Percentiles rank a stretch among this genome's conserved stretches.
These are phyloP conservation scores for Gandaritis pyraliata DNA, from an alignment of 2,888 invertebrate genomes.

Conservation along the genomic window DNA sequence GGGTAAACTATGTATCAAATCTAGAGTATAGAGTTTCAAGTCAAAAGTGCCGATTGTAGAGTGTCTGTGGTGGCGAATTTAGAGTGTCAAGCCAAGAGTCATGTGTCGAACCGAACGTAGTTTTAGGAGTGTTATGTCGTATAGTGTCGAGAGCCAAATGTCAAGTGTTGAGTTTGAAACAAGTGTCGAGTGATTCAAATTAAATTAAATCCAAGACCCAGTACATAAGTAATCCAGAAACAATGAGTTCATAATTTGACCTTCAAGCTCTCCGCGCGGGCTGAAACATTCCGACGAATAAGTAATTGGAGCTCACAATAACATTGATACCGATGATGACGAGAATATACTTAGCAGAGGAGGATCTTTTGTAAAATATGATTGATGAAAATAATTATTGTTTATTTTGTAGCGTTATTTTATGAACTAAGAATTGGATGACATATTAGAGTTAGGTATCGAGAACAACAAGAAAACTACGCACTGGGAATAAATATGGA, in stretches of 20 bases:
- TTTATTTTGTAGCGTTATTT: neutral
- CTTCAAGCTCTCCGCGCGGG: neutral
- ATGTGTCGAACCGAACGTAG: no score
- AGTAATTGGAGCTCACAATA: neutral
- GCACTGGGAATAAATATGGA: neutral
- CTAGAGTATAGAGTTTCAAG: no score
- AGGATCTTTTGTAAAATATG: neutral
- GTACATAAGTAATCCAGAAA: neutral
- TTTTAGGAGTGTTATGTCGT: no score
- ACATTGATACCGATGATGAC: neutral
- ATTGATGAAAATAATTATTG: neutral
- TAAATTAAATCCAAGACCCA: neutral
- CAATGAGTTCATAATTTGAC: constrained; percentile 1
- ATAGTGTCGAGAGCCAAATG: no score
- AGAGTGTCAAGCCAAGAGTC: no score
- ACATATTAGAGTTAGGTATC: neutral
- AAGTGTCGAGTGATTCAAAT: neutral
- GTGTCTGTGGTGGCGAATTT: no score
- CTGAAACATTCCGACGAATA: neutral
- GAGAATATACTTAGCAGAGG: neutral
- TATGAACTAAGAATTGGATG: neutral
- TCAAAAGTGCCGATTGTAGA: no score
- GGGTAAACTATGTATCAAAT: no score
- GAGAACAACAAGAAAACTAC: no score
- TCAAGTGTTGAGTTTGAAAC: neutral